These are phyloP conservation scores for Protobothrops mucrosquamatus DNA, from an alignment of 2,113 vertebrate genomes.

Conservation along the genomic window DNA sequence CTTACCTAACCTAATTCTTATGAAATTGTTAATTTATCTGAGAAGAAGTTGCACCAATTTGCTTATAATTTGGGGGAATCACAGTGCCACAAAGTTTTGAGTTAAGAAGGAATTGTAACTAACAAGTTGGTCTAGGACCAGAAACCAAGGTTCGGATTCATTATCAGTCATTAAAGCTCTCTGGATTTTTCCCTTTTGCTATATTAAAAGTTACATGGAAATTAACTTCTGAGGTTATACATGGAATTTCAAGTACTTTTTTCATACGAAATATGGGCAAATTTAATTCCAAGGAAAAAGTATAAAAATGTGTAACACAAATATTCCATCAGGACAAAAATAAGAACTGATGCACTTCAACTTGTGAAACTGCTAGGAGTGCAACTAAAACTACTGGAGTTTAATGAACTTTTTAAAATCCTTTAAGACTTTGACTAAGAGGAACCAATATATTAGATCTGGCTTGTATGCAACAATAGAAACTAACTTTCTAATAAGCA, in stretches of 20 bases:
- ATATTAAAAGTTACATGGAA: background rate
- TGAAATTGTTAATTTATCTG: background rate
- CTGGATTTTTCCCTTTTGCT: background rate
- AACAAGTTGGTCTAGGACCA: background rate
- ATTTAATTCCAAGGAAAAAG: background rate
- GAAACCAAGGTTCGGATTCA: background rate
- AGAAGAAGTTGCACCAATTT: background rate
- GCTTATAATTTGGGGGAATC: background rate
- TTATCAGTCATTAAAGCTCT: background rate
- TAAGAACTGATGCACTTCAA: background rate
- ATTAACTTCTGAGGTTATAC: background rate
- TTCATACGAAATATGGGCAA: background rate
- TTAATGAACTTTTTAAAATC: background rate
- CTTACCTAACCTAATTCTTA: background rate
- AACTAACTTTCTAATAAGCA: background rate
- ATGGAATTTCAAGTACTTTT: background rate
- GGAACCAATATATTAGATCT: background rate
- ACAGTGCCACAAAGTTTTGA: background rate
- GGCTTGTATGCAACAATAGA: background rate
- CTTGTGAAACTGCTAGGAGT: background rate
- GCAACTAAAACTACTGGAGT: background rate
- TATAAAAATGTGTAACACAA: background rate
- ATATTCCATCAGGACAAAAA: background rate
- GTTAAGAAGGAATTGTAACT: background rate
- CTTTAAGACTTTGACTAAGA: background rate